These are phyloP conservation scores for Diabrotica undecimpunctata DNA, from an alignment of 1,140 invertebrate species.

Conservation along the genomic window DNA sequence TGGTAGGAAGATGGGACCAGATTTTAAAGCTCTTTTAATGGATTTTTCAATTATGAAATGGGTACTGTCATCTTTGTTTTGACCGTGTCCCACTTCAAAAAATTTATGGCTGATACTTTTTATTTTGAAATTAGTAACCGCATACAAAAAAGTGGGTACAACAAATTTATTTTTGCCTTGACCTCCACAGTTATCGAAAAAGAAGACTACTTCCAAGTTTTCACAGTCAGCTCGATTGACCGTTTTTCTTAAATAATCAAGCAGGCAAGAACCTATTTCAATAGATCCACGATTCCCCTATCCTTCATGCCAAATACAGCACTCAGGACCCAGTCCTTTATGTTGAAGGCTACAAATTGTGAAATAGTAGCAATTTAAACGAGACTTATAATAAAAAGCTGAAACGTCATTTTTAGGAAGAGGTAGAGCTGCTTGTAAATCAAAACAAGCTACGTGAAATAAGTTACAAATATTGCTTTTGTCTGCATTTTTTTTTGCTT, in stretches of 20 bases:
- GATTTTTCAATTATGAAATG: conserved; percentile 38
- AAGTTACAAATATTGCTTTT: too few species aligned
- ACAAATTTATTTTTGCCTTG: conserved; percentile 43
- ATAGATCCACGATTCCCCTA: too few species aligned
- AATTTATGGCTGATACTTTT: conserved; percentile 41
- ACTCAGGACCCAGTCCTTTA: conserved; percentile 25
- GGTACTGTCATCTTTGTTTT: conserved; percentile 39
- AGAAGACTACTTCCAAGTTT: conserved; percentile 31
- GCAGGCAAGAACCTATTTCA: too few species aligned
- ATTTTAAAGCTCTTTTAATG: conserved; percentile 19
- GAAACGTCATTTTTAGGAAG: too few species aligned
- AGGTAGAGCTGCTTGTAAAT: too few species aligned
- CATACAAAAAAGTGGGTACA: conserved; percentile 38
- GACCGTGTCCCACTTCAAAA: conserved; percentile 38
- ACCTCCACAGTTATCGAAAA: conserved; percentile 40
- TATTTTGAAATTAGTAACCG: too few species aligned
- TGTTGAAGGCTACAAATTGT: conserved; percentile 22
- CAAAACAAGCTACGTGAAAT: too few species aligned
- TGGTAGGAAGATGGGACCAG: conserved; percentile 24
- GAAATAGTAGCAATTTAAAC: too few species aligned
- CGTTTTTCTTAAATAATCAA: too few species aligned
- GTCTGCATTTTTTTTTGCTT: too few species aligned
- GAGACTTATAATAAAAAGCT: too few species aligned
- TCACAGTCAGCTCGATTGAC: too few species aligned
- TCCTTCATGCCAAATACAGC: conserved; percentile 35